phyloP scores from a whole-genome alignment of 1,140 invertebrate genomes.

The Tetranychus cinnabarinus region DNA sequence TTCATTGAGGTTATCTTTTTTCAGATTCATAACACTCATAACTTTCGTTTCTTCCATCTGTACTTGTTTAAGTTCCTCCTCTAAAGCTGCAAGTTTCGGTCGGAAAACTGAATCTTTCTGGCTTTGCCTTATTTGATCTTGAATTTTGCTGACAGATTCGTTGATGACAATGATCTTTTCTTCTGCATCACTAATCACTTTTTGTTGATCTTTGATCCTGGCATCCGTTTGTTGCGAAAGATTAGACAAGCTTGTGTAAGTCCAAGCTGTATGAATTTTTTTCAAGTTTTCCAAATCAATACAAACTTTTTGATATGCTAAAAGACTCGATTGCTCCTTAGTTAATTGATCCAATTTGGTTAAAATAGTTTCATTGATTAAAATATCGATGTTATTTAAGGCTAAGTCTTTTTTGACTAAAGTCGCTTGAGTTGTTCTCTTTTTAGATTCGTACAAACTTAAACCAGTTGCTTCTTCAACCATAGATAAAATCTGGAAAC shows the following conservation, averaged over 20 bases:
- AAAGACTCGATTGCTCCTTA: conserved; percentile 54
- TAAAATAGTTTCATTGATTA: conserved; percentile 56
- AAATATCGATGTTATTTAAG: conserved; percentile 57
- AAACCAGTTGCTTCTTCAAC: conserved; percentile 98
- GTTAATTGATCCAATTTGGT: conserved; percentile 66
- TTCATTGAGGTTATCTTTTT: conserved; percentile 38
- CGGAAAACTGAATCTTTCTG: conserved; percentile 29
- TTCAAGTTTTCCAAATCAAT: conserved; percentile 63
- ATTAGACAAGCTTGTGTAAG: conserved; percentile 31
- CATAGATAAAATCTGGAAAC: conserved; percentile 67
- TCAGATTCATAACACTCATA: conserved; percentile 37
- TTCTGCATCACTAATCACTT: conserved; percentile 11
- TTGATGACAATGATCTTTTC: conserved; percentile 17
- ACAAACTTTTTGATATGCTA: conserved; percentile 56
- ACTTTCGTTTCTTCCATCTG: conserved; percentile 42
- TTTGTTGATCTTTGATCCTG: conserved; percentile 17
- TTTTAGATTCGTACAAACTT: conserved; percentile 85
- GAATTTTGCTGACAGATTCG: conserved; percentile 22
- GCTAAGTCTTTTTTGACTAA: conserved; percentile 87
- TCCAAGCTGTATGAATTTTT: conserved; percentile 48
- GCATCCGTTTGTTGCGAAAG: conserved; percentile 28
- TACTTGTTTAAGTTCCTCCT: conserved; percentile 34
- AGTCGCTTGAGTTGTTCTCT: conserved; percentile 55
- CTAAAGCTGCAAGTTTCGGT: conserved; percentile 33
- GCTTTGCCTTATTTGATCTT: conserved; percentile 20